phyloP scores from a whole-genome alignment of 2,888 invertebrate species.

The Dasypolia templi region DNA sequence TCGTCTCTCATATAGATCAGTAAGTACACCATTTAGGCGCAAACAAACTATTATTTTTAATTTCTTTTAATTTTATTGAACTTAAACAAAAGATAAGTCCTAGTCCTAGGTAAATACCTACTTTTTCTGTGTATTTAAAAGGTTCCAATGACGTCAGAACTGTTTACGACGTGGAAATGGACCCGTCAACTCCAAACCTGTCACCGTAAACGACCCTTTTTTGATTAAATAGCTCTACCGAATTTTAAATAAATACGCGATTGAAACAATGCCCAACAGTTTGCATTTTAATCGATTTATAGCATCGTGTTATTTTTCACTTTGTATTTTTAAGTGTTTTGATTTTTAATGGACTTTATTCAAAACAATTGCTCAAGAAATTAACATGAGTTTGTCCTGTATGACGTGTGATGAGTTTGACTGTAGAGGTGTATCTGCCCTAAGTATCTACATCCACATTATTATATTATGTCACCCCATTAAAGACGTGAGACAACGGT shows the following conservation, averaged over 20 bases:
- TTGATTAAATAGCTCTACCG: not conserved
- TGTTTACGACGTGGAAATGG: constrained; percentile 30
- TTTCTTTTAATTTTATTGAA: not conserved
- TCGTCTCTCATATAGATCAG: not conserved
- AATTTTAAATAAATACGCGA: not conserved
- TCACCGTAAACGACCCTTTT: not conserved
- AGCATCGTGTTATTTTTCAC: too few relatives aligned
- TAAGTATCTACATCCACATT: too few relatives aligned
- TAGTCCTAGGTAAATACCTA: constrained; percentile 7
- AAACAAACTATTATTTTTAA: not conserved
- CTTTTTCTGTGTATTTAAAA: constrained; percentile 19
- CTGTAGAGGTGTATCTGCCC: too few relatives aligned
- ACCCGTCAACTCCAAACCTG: constrained; percentile 17
- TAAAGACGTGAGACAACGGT: constrained; percentile 82
- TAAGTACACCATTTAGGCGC: not conserved
- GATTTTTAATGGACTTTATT: too few relatives aligned
- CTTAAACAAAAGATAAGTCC: constrained; percentile 9
- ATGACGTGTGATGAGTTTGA: too few relatives aligned
- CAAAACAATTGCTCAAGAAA: too few relatives aligned
- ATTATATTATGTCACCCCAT: constrained; percentile 80
- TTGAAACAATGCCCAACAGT: not conserved
- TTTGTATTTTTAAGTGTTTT: too few relatives aligned
- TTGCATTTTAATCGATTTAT: not conserved
- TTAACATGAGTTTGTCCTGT: too few relatives aligned
- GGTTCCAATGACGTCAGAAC: constrained; percentile 24